Evolutionary conservation across 92 coral and sea anemone species (phyloP), one percentile per base, ranked within the genome.

Genomic region (Diadumene lineata): DNA sequence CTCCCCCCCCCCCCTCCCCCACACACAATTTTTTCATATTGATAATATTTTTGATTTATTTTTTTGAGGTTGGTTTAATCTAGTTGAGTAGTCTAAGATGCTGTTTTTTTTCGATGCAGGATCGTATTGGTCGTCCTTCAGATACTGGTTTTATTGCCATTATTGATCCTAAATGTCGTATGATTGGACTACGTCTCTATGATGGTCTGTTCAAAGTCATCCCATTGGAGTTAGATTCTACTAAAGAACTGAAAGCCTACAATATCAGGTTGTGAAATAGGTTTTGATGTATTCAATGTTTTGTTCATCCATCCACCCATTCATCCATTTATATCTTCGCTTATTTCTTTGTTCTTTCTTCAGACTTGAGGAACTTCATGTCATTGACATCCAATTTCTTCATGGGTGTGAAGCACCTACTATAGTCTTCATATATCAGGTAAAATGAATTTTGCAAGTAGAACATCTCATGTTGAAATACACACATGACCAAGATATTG

Each of bases 201-300:
- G 97, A 94, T 79, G 98, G 98, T 1, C 91, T 94, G 0, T 94
- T 94, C 70, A 94, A 94, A 70, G 97, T 94, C 24, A 94, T 94
- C 31, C 89, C 97, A 11, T 80, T 94, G 62, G 97, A 94, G 69
- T 88, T 94, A 28, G 98, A 91, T 46, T 94, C 98, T 3, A 86
- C 80, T 53, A 92, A 87, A 79, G 98, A 94, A 70, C 69, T 94
- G 32, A 91, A 94, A 68, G 98, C 98, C 18, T 94, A 88, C 76
- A 94, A 94, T 68, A 94, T 94, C 73, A 91, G 97, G 97, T 72
- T n/a, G 32, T 15, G n/a, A n/a, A n/a, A n/a, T n/a, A n/a, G n/a
- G n/a, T n/a, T n/a, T n/a, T n/a, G n/a, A n/a, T n/a, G n/a, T n/a
- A n/a, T n/a, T n/a, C n/a, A n/a, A n/a, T n/a, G n/a, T n/a, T n/a